Evolutionary conservation across 2,113 vertebrate genomes (phyloP).

Genomic region (Mola mola): DNA sequence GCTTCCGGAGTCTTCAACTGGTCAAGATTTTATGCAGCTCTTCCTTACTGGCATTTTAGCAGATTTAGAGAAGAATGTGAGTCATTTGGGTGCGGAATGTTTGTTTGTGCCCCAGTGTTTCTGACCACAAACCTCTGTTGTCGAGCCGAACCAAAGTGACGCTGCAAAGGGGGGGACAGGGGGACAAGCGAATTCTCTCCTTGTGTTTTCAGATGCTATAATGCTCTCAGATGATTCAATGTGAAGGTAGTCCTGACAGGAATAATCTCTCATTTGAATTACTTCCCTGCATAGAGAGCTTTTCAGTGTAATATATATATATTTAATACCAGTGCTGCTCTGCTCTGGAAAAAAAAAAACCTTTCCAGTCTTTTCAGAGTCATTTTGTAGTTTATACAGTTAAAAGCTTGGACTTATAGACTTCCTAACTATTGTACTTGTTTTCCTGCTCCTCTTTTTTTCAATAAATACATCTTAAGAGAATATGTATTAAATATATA

Average conservation of each 20-base stretch:
- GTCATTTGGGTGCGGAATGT: conserved; percentile 4
- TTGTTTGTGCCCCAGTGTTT: no score
- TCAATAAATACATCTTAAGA: no score
- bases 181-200: background rate
- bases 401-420: no score
- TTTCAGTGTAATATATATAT: conserved; percentile 6
- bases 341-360: conserved; percentile 5
- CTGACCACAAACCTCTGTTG: background rate
- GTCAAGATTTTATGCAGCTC: conserved; percentile 58
- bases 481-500: no score
- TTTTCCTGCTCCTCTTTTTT: no score
- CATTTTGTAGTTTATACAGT: no score
- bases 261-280: conserved; percentile 12
- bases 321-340: background rate
- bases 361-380: background rate
- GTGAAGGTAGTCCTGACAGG: background rate
- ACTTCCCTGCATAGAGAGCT: background rate
- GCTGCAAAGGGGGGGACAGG: conserved; percentile 4
- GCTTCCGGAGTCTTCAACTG: conserved; percentile 36
- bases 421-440: no score
- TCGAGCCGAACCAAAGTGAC: conserved; percentile 16
- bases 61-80: conserved; percentile 17
- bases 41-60: conserved; percentile 15
- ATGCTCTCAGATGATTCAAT: conserved; percentile 21
- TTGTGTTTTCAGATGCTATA: conserved; percentile 19